phyloP scores from a whole-genome alignment of 2,797 vertebrate species.

The Pseudotriccus pelzelni region DNA sequence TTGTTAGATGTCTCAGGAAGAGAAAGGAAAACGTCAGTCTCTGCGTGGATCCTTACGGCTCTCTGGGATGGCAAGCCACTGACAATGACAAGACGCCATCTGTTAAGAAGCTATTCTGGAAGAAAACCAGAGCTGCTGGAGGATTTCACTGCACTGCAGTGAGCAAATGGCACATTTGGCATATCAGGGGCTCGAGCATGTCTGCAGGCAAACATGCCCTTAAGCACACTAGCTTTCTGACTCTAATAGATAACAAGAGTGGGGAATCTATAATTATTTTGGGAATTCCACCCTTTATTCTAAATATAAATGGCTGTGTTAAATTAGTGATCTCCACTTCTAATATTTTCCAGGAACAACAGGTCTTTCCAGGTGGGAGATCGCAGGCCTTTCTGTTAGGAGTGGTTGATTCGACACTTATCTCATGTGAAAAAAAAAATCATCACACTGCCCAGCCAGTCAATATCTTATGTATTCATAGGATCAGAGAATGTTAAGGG shows the following conservation, averaged over 20 bases:
- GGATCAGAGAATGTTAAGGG: neutral
- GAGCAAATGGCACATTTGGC: conserved; percentile 32
- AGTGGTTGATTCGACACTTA: neutral
- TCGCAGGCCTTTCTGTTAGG: neutral
- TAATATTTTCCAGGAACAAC: neutral
- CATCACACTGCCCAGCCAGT: neutral
- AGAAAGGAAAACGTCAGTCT: conserved; percentile 55
- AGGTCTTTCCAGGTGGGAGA: neutral
- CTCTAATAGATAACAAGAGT: neutral
- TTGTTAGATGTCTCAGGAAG: conserved; percentile 59
- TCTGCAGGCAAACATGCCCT: neutral
- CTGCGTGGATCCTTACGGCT: conserved; percentile 60
- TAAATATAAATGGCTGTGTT: neutral
- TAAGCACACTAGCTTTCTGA: neutral
- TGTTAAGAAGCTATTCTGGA: conserved; percentile 71
- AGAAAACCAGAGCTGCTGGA: conserved; percentile 51
- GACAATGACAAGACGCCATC: conserved; percentile 73
- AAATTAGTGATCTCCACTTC: neutral
- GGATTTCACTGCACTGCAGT: conserved; percentile 38
- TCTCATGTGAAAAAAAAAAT: neutral
- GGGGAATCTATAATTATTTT: conserved; percentile 1
- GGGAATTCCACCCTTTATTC: neutral
- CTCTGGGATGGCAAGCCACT: conserved; percentile 54
- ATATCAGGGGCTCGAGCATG: neutral
- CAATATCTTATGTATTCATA: neutral